Evolutionary conservation across 1,140 invertebrate genomes (phyloP).

Genomic region (Lepidostoma basale): DNA sequence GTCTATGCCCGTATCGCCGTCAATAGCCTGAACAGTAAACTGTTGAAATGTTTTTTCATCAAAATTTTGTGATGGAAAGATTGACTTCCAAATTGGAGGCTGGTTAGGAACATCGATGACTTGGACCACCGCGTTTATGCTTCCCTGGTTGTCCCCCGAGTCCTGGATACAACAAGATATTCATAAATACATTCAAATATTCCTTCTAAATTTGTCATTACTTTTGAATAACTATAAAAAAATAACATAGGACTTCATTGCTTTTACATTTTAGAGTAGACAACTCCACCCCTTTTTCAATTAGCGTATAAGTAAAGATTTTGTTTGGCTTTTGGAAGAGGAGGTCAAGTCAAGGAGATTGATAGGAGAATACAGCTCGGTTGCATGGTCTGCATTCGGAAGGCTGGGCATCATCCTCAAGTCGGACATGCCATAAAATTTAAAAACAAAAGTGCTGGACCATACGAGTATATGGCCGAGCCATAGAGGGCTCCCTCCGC

Average conservation of each 20-base stretch:
- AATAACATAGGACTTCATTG: not conserved
- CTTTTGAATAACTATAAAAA: not conserved
- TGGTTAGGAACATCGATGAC: conserved; percentile 61
- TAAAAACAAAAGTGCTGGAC: too few species aligned
- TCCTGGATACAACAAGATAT: conserved; percentile 54
- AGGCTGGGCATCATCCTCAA: too few species aligned
- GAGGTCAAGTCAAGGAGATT: too few species aligned
- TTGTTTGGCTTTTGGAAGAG: too few species aligned
- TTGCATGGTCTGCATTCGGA: too few species aligned
- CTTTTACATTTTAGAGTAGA: not conserved
- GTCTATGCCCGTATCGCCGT: conserved; percentile 62
- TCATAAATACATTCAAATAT: not conserved
- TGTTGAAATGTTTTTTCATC: conserved; percentile 56
- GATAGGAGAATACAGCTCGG: too few species aligned
- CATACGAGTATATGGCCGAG: too few species aligned
- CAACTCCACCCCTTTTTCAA: too few species aligned
- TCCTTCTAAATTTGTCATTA: not conserved
- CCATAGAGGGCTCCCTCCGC: too few species aligned
- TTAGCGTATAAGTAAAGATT: not conserved
- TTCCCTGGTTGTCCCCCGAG: conserved; percentile 54
- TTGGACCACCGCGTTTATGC: conserved; percentile 57
- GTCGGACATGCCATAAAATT: too few species aligned
- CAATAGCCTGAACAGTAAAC: conserved; percentile 59
- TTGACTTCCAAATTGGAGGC: conserved; percentile 59
- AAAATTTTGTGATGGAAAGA: conserved; percentile 60